Evolutionary conservation across 2,888 invertebrate species (phyloP).

Genomic region (Malthinus flaveolus): DNA sequence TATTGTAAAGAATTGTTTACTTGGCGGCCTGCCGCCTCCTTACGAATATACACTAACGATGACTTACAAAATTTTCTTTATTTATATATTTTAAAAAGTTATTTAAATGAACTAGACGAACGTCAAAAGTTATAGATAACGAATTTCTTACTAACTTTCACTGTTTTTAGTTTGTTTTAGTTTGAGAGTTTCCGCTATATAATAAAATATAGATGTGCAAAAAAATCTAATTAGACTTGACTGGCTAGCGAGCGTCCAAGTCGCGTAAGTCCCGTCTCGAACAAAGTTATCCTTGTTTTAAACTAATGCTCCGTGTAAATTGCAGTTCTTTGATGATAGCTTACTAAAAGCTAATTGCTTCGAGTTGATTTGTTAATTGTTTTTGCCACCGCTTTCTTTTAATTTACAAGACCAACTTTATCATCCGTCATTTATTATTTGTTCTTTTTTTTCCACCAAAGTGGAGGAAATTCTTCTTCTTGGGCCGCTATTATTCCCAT

Average conservation of each 20-base stretch:
- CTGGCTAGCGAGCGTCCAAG: constrained; percentile 44
- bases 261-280: constrained; percentile 40
- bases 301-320: constrained; percentile 54
- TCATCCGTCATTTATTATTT: constrained; percentile 20
- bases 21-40: constrained; percentile 28
- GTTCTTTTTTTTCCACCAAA: constrained; percentile 15
- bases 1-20: constrained; percentile 32
- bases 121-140: constrained; percentile 16
- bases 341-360: constrained; percentile 52
- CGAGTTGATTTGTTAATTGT: constrained; percentile 51
- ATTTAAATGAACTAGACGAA: constrained; percentile 29
- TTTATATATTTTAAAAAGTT: constrained; percentile 28
- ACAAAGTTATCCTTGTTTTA: constrained; percentile 46
- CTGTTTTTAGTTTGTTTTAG: constrained; percentile 15
- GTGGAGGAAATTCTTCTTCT: background rate
- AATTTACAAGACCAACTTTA: constrained; percentile 18
- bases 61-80: constrained; percentile 28
- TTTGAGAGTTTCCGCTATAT: constrained; percentile 21
- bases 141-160: constrained; percentile 16
- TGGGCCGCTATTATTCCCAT: constrained; percentile 2
- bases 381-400: constrained; percentile 28
- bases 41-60: constrained; percentile 26
- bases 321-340: constrained; percentile 55
- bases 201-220: constrained; percentile 8
- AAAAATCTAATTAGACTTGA: constrained; percentile 26